Evolutionary conservation across 2,888 invertebrate genomes (phyloP), one percentile per base, ranked within the genome.

Genomic region (Drosophila kuntzei): DNA sequence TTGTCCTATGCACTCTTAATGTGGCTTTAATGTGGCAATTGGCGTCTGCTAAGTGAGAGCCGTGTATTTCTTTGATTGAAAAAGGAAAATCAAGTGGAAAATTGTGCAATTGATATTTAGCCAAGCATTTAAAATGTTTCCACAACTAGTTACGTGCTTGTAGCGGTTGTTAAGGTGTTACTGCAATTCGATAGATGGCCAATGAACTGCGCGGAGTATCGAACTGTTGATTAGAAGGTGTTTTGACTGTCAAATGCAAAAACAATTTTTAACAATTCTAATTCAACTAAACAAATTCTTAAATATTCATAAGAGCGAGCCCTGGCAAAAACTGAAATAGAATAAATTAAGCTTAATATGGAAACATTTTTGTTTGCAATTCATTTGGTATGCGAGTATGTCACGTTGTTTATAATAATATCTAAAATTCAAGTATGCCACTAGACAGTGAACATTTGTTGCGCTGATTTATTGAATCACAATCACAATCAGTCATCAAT

Each of bases 21-120:
- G 67, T 69, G 63, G 79, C 74, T 71, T 74, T 87, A 87, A 87
- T 79, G 81, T 84, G 81, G 79, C 87, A 83, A 82, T 82, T 85
- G 85, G 58, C 76, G 73, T 60, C 58, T 76, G 79, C 20, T 71
- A 80, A 75, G 79, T 79, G 63, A 53, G 34, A 39, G 46, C 36
- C 59, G 60, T 71, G 71, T 72, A 57, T 76, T 60, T 72, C 59
- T 59, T 62, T 74, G 79, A 86, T 83, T 83, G 87, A 77, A 81
- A 83, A 87, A 71, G 87, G 84, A 84, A 83, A 69, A 78, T 74
- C 79, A 81, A 71, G 82, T 84, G 79, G 76, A 71, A 80, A 80
- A 76, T 80, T 73, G 76, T 80, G 76, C 81, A 73, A 76, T 70
- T 70, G 77, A 75, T 75, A 75, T 68, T 62, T 43, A 65, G 57